Evolutionary conservation across 2,888 invertebrate species (phyloP), one percentile per base, ranked within the genome.

Genomic region (Rhaphigaster nebulosa): DNA sequence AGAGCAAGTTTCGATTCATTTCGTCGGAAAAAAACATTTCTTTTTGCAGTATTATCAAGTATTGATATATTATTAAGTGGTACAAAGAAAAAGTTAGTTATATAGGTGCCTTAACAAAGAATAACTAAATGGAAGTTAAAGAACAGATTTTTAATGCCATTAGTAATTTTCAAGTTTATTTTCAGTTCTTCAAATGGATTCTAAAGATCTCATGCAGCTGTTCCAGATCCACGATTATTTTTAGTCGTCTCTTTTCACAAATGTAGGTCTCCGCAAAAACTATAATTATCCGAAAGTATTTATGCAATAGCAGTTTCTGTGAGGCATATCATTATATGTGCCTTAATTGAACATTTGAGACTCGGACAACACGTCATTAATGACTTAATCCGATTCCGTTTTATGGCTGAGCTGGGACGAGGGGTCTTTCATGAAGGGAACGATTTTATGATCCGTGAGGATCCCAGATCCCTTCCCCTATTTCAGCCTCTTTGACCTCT

Each of bases 191-290:
- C 0, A 34, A 76, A 76, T 38, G 70, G 26, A 0, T 34, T 0
- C 0, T 38, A 76, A 38, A 38, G 70, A 76, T 38, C 70, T 76
- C 34, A 10, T 6, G 34, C 20, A 38, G 70, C 70, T 76, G 70
- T 8, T 76, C 34, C 8, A 34, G 6, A 23, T 34, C 10, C 70
- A 8, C 3, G 70, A 20, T 38, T 76, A 76, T 76, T 76, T 76
- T 76, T 76, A 76, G 34, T 38, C 29, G 20, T 18, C 65, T 65
- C 65, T 65, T 65, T 76, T 76, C 8, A 20, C 34, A 38, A 76
- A 76, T 76, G 34, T 76, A 76, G 70, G 70, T 76, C 70, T 76
- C 70, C 38, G 70, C 70, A 38, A 1, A n/a, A 20, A n/a, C 70
- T 76, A 38, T 18, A 38, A 76, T 76, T 76, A 76, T 76, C 38